Evolutionary conservation across 2,113 vertebrate genomes (phyloP).

Genomic region (Atlantisia rogersi): DNA sequence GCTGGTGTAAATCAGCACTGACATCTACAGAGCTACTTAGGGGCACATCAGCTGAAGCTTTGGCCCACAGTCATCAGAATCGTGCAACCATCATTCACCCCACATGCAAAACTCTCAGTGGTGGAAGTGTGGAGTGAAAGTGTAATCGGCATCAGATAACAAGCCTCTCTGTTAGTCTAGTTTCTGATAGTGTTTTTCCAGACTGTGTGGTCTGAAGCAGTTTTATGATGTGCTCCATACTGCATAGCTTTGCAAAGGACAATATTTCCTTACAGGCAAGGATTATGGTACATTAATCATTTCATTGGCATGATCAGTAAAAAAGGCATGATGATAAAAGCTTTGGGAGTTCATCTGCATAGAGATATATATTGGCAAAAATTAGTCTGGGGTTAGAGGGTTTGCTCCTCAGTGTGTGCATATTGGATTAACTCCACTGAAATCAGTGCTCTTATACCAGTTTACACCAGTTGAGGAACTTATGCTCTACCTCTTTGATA

Average conservation of each 20-base stretch:
- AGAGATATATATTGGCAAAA: conserved; percentile 33
- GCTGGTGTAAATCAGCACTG: conserved; percentile 49
- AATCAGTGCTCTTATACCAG: not conserved
- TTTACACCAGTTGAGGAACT: conserved; percentile 25
- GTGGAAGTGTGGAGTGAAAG: not conserved
- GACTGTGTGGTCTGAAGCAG: conserved; percentile 27
- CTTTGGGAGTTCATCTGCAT: conserved; percentile 54
- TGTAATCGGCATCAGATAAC: not conserved
- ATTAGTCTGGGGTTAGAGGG: not conserved
- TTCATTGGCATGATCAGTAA: conserved; percentile 44
- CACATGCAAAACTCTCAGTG: not conserved
- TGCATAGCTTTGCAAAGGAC: conserved; percentile 32
- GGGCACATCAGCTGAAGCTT: conserved; percentile 15
- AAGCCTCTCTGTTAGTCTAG: not conserved
- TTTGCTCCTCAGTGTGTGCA: conserved; percentile 1
- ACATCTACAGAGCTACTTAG: not conserved
- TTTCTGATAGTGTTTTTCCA: not conserved
- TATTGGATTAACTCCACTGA: not conserved
- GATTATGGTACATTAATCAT: conserved; percentile 20
- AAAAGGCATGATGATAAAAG: conserved; percentile 40
- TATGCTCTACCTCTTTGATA: not conserved
- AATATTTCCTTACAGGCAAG: not conserved
- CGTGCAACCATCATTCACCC: not conserved
- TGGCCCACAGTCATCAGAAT: conserved; percentile 35
- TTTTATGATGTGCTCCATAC: conserved; percentile 45